Evolutionary conservation across 2,797 vertebrate genomes (phyloP).

Genomic region (Setipinna tenuifilis): DNA sequence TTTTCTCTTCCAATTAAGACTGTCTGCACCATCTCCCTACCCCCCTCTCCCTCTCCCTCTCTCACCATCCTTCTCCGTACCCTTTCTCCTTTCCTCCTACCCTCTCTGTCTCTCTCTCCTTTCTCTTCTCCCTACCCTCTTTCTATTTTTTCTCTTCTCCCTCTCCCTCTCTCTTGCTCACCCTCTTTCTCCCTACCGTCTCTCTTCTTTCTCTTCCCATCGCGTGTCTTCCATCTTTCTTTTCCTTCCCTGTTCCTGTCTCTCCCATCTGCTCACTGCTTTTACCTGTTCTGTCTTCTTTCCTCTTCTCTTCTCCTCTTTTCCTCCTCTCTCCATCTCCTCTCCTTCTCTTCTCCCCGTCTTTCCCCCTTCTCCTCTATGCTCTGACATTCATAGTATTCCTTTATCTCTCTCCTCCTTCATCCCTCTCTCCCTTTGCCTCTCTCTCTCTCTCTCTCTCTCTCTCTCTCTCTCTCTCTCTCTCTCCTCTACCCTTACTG

Average conservation of each 20-base stretch:
- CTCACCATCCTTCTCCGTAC: background rate
- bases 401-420: background rate
- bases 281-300: too few species aligned
- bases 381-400: too few species aligned
- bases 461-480: too few species aligned
- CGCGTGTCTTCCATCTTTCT: background rate
- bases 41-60: background rate
- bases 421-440: background rate
- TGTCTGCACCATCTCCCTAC: background rate
- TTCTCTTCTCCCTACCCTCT: too few species aligned
- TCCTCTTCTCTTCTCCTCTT: background rate
- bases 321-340: background rate
- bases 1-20: constrained; percentile 12
- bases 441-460: background rate
- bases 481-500: too few species aligned
- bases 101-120: background rate
- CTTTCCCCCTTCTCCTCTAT: too few species aligned
- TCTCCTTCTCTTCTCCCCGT: background rate
- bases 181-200: background rate
- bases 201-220: background rate
- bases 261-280: too few species aligned
- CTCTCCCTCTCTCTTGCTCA: too few species aligned
- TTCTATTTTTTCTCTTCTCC: too few species aligned
- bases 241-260: background rate
- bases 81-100: background rate